Percentiles rank a stretch among this genome's conserved stretches.
These are phyloP conservation scores for Mellivora capensis DNA, from an alignment of 2,113 vertebrate genomes.

Conservation along the genomic window DNA sequence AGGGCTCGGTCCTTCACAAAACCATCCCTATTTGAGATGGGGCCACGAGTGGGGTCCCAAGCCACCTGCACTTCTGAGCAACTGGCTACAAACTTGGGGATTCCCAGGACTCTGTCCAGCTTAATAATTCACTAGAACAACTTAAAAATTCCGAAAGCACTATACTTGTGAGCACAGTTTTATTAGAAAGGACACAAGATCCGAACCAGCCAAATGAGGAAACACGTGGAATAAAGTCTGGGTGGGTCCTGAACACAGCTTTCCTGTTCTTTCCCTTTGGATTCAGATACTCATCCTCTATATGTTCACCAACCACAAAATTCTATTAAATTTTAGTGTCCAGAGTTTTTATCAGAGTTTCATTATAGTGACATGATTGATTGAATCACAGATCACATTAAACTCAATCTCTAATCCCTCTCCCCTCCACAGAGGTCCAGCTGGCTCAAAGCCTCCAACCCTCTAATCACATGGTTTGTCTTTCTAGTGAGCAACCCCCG, in stretches of 20 bases:
- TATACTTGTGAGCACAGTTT: neutral
- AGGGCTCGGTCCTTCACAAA: neutral
- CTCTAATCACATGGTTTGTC: neutral
- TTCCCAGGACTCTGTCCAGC: neutral
- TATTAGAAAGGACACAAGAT: constrained; percentile 11
- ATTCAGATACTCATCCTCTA: neutral
- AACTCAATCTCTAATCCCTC: neutral
- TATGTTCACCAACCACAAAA: constrained; percentile 5
- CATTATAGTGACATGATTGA: neutral
- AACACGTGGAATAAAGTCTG: neutral
- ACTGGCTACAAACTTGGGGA: neutral
- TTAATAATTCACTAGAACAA: neutral
- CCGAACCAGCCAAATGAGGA: neutral
- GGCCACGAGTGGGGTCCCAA: neutral
- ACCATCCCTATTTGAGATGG: neutral
- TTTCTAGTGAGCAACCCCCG: neutral
- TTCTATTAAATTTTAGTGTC: neutral
- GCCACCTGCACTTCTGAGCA: neutral
- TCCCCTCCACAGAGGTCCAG: neutral
- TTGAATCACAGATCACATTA: neutral
- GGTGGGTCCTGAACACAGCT: neutral
- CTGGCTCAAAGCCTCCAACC: neutral
- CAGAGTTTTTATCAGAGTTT: constrained; percentile 29
- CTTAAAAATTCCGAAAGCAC: neutral
- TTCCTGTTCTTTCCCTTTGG: neutral